Percentiles rank a stretch among this genome's conserved stretches.
Evolutionary conservation across 2,797 vertebrate genomes (phyloP).

Genomic region (Remorina albescens): DNA sequence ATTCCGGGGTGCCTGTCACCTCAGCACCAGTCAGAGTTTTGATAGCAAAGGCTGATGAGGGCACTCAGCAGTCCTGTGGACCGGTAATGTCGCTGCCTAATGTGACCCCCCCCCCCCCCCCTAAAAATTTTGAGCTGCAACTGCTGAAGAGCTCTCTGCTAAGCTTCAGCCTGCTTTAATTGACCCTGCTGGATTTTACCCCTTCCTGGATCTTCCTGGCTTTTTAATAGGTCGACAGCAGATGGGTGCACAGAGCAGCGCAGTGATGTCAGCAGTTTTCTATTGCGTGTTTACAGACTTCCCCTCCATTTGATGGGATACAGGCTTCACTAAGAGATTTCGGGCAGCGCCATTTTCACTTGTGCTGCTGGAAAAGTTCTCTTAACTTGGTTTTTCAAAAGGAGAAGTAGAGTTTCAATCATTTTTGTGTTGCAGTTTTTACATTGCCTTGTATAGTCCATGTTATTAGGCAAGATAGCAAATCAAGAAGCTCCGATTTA

Average conservation of each 20-base stretch:
- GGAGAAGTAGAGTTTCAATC: not conserved
- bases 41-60: slow-evolving; percentile 37
- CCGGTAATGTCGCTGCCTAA: slow-evolving; percentile 6
- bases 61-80: slow-evolving; percentile 12
- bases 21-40: slow-evolving; percentile 18
- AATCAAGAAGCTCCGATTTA: too few species aligned
- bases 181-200: slow-evolving; percentile 4
- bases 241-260: slow-evolving; percentile 32
- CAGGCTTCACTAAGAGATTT: slow-evolving; percentile 20
- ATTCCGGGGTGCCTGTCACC: slow-evolving; percentile 30
- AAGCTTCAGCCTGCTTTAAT: slow-evolving; percentile 3
- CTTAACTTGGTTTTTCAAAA: not conserved
- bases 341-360: not conserved
- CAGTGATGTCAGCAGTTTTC: slow-evolving; percentile 38
- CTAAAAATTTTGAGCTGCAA: slow-evolving; percentile 5
- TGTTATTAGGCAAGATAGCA: too few species aligned
- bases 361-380: not conserved
- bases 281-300: slow-evolving; percentile 19
- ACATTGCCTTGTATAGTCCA: too few species aligned
- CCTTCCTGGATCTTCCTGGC: not conserved
- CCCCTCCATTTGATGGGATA: slow-evolving; percentile 1
- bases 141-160: not conserved
- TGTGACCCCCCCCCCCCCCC: slow-evolving; percentile 30
- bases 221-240: slow-evolving; percentile 21
- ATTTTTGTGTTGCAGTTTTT: not conserved